phyloP scores from a whole-genome alignment of 2,797 vertebrate species.

The Smutsia temminckii region DNA sequence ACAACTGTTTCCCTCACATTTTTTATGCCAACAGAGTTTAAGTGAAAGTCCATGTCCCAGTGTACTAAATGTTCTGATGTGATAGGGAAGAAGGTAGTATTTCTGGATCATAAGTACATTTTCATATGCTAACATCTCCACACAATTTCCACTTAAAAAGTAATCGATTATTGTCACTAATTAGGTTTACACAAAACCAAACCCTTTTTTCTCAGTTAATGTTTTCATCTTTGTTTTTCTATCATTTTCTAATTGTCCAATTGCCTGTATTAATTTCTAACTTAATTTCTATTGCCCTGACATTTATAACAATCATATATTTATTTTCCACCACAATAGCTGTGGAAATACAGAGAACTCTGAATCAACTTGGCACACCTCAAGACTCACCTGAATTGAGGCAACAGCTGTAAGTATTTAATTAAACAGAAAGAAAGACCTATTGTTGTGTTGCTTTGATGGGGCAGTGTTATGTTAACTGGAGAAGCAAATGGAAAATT shows the following conservation, averaged over 20 bases:
- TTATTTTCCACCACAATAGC: constrained; percentile 84
- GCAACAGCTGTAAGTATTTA: constrained; percentile 93
- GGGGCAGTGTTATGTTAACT: neutral
- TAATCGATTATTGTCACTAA: neutral
- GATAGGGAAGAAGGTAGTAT: neutral
- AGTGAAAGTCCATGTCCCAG: neutral
- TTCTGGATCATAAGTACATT: neutral
- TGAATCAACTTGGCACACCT: constrained; percentile 92
- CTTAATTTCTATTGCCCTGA: neutral
- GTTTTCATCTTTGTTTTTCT: neutral
- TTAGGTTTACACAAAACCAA: constrained; percentile 11
- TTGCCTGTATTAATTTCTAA: constrained; percentile 44
- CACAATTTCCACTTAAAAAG: constrained; percentile 34
- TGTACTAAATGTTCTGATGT: neutral
- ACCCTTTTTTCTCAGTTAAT: neutral
- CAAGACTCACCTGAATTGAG: constrained; percentile 91
- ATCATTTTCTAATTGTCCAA: neutral
- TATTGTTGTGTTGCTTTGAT: neutral
- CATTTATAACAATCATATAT: neutral
- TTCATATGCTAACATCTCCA: neutral
- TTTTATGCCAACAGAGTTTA: neutral
- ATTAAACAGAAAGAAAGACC: neutral
- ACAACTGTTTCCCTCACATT: neutral
- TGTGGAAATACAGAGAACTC: constrained; percentile 93
- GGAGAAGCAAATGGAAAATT: neutral